A percentile compares a stretch with the other conserved stretches of the same genome.
These are phyloP conservation scores for Cosmia pyralina DNA, from an alignment of 2,888 invertebrate genomes.

Conservation along the genomic window DNA sequence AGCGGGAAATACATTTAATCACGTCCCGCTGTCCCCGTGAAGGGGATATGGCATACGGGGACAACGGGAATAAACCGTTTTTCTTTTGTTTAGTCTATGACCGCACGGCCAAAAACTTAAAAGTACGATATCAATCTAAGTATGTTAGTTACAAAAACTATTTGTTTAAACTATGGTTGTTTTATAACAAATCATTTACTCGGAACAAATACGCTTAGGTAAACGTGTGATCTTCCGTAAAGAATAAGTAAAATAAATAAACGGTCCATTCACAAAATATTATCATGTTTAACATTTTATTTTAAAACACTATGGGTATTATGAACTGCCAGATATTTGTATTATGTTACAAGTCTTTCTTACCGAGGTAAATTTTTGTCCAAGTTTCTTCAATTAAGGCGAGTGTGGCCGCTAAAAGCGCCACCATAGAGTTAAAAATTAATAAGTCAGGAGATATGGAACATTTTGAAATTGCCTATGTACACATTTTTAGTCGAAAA, in stretches of 20 bases:
- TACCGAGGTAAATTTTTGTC: neutral
- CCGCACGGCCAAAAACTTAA: slow-evolving; percentile 45
- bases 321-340: slow-evolving; percentile 1
- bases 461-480: too few relatives aligned
- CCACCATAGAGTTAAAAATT: too few relatives aligned
- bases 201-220: slow-evolving; percentile 77
- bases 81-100: neutral
- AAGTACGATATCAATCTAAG: slow-evolving; percentile 60
- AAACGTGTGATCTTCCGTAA: slow-evolving; percentile 68
- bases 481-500: too few relatives aligned
- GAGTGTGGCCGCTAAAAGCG: too few relatives aligned
- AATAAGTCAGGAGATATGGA: too few relatives aligned
- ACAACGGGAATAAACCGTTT: too few relatives aligned
- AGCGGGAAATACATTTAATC: too few relatives aligned
- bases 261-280: slow-evolving; percentile 52
- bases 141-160: slow-evolving; percentile 57
- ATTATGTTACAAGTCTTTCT: neutral
- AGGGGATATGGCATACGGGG: too few relatives aligned
- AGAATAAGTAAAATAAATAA: slow-evolving; percentile 60
- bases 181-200: slow-evolving; percentile 68
- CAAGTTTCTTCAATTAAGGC: neutral
- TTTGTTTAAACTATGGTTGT: slow-evolving; percentile 67
- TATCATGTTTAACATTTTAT: slow-evolving; percentile 45
- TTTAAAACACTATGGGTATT: slow-evolving; percentile 26
- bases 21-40: too few relatives aligned